These are phyloP conservation scores for Hirtodrosophila trivittata DNA, from an alignment of 2,888 invertebrate genomes.

Conservation along the genomic window DNA sequence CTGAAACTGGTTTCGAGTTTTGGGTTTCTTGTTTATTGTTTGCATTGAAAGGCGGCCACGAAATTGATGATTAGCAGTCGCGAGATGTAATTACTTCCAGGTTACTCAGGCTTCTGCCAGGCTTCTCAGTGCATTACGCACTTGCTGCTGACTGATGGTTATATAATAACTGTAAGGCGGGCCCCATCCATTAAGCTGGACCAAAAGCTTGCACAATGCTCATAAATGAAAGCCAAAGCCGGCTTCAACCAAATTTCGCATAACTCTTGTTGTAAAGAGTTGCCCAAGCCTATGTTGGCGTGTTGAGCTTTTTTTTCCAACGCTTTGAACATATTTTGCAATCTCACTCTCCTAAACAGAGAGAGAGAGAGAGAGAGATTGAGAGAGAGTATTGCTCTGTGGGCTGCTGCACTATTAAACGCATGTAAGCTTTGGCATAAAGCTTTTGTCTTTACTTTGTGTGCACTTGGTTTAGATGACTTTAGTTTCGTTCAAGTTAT, in stretches of 20 bases:
- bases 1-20: constrained; percentile 60
- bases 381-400: neutral
- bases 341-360: constrained; percentile 9
- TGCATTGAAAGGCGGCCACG: constrained; percentile 1
- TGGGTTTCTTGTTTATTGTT: constrained; percentile 20
- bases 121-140: constrained; percentile 32
- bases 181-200: constrained; percentile 27
- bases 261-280: constrained; percentile 36
- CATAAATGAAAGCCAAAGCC: constrained; percentile 40
- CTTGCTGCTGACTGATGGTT: constrained; percentile 24
- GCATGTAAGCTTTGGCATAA: constrained; percentile 10
- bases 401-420: constrained; percentile 9
- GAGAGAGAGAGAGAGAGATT: no score
- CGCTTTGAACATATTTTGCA: constrained; percentile 29
- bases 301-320: constrained; percentile 20
- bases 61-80: neutral
- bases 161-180: constrained; percentile 44
- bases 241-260: constrained; percentile 56
- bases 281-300: constrained; percentile 25
- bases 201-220: constrained; percentile 51
- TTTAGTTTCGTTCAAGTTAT: constrained; percentile 53
- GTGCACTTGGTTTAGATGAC: constrained; percentile 10
- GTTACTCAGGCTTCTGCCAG: neutral
- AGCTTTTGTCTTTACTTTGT: constrained; percentile 30
- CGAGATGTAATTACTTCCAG: neutral